A percentile compares a stretch with the other conserved stretches of the same genome.
Conservation (phyloP, 2,797 vertebrate species). For the Buphagus erythrorhynchus region DNA sequence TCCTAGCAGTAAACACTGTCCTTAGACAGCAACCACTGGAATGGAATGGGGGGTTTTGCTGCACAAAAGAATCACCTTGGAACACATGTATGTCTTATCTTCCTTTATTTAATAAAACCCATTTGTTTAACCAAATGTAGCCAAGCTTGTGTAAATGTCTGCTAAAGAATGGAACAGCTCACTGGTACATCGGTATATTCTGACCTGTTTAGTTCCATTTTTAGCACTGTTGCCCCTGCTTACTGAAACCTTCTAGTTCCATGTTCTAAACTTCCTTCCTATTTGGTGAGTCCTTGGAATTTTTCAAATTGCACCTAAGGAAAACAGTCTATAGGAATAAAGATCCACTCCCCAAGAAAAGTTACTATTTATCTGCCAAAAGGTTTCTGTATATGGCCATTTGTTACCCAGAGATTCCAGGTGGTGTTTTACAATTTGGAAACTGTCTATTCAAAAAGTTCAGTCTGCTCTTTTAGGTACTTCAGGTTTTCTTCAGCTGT, state of each 20-base stretch:
- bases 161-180: background rate
- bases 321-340: background rate
- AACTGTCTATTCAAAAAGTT: background rate
- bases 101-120: background rate
- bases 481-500: background rate
- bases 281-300: background rate
- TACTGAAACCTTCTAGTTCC: background rate
- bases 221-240: background rate
- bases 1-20: slow-evolving; percentile 47
- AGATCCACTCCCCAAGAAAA: background rate
- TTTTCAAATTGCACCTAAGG: background rate
- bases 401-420: background rate
- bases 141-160: background rate
- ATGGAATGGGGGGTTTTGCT: background rate
- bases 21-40: background rate
- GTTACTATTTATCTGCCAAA: background rate
- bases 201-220: background rate
- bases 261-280: background rate
- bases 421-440: background rate
- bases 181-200: background rate
- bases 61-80: background rate
- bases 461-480: background rate
- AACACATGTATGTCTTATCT: background rate
- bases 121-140: background rate
- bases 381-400: background rate